Evolutionary conservation across 2,797 vertebrate species (phyloP).

Genomic region (Myotis planiceps): DNA sequence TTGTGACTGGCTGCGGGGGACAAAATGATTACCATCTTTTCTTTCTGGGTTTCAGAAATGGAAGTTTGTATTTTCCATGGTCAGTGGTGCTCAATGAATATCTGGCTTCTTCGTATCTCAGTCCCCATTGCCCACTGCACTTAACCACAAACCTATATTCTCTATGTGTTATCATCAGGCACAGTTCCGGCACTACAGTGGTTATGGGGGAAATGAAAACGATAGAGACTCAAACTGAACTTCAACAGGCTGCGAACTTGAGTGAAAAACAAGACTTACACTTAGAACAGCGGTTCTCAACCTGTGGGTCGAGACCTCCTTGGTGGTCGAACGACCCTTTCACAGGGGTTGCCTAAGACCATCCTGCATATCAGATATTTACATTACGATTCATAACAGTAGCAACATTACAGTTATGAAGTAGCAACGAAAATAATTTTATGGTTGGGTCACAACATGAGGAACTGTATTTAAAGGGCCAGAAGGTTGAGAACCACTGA

Average conservation of each 20-base stretch:
- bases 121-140: slow-evolving; percentile 72
- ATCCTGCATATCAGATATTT: no score
- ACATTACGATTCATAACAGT: no score
- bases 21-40: neutral
- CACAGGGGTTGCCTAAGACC: no score
- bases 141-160: slow-evolving; percentile 79
- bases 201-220: slow-evolving; percentile 80
- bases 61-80: slow-evolving; percentile 78
- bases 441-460: no score
- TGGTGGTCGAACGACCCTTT: no score
- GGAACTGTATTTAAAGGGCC: no score
- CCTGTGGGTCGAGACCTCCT: no score
- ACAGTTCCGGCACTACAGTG: slow-evolving; percentile 77
- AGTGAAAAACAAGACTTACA: slow-evolving; percentile 67
- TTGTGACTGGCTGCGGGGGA: neutral
- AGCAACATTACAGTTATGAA: no score
- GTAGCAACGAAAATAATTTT: no score
- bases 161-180: slow-evolving; percentile 83
- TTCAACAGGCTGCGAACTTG: slow-evolving; percentile 77
- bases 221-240: slow-evolving; percentile 84
- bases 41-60: slow-evolving; percentile 78
- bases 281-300: neutral
- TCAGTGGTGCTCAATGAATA: slow-evolving; percentile 78
- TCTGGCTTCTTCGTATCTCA: slow-evolving; percentile 80
- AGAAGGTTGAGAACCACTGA: no score